Percentiles rank a stretch among this genome's conserved stretches.
These are phyloP conservation scores for Zelleria hepariella DNA, from an alignment of 2,888 invertebrate species.

Conservation along the genomic window DNA sequence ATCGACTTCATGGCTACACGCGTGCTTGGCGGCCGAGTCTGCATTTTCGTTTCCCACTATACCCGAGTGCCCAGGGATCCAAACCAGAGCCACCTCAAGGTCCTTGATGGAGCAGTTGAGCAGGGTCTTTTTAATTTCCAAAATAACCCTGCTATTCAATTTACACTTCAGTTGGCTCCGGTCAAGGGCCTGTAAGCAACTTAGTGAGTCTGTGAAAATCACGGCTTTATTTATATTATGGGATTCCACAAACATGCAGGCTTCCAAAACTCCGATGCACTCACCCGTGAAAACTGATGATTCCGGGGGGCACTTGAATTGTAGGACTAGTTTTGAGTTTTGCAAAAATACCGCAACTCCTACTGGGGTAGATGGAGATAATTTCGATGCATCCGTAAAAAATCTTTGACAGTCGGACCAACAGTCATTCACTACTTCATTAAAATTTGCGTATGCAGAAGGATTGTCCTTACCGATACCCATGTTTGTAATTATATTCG, in stretches of 20 bases:
- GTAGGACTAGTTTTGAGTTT: not conserved
- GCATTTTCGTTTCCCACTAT: slow-evolving; percentile 1
- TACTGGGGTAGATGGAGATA: not conserved
- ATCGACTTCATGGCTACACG: not conserved
- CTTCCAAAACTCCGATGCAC: not conserved
- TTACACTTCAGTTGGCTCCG: not conserved
- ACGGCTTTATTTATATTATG: not conserved
- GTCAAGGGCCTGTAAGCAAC: not conserved
- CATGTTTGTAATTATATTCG: not conserved
- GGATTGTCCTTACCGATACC: not conserved
- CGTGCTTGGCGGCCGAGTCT: not conserved
- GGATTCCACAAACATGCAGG: not conserved
- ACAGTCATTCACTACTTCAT: not conserved
- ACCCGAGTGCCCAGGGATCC: slow-evolving; percentile 5
- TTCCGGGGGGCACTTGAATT: not conserved
- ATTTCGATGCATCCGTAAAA: not conserved
- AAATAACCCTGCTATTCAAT: not conserved
- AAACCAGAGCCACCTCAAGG: not conserved
- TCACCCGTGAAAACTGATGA: slow-evolving; percentile 1
- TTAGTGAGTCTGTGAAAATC: slow-evolving; percentile 1
- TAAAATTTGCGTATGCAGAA: not conserved
- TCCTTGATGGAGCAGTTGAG: not conserved
- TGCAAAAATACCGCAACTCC: not conserved
- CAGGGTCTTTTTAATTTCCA: not conserved
- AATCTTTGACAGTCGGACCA: not conserved